These are phyloP conservation scores for Antigone vipio DNA, from an alignment of 2,113 vertebrate genomes.

Conservation along the genomic window DNA sequence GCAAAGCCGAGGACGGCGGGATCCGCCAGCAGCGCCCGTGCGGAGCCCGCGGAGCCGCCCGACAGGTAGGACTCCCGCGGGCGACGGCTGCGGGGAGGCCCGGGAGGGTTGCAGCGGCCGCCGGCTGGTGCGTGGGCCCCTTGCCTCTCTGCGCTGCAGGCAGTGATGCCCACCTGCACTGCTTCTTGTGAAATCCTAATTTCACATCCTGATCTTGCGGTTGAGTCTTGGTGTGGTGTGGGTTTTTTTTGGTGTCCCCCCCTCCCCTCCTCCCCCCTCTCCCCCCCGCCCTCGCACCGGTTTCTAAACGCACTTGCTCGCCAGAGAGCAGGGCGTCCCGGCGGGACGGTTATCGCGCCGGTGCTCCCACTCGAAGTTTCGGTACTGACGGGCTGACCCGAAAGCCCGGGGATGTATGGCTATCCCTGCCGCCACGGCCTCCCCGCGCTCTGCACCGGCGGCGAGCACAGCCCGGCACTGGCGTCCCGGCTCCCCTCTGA, in stretches of 20 bases:
- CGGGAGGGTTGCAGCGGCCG: fast-evolving
- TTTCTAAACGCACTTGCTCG: not conserved
- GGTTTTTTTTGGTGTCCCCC: too few species aligned
- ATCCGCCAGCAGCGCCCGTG: fast-evolving
- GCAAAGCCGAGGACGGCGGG: too few species aligned
- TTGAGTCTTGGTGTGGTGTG: not conserved
- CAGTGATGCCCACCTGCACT: not conserved
- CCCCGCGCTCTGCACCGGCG: fast-evolving
- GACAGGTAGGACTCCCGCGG: not conserved
- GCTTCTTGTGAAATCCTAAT: not conserved
- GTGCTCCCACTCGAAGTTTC: not conserved
- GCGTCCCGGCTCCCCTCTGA: fast-evolving
- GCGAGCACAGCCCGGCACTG: fast-evolving
- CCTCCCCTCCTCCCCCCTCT: too few species aligned
- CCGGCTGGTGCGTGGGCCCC: fast-evolving
- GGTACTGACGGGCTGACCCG: fast-evolving
- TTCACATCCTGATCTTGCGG: not conserved
- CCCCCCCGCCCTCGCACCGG: too few species aligned
- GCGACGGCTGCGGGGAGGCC: fast-evolving
- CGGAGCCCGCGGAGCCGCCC: not conserved
- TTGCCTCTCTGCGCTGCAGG: not conserved
- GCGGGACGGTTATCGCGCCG: fast-evolving
- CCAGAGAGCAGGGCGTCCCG: fast-evolving
- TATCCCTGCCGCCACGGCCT: fast-evolving
- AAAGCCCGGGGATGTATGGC: fast-evolving